A percentile compares a stretch with the other conserved stretches of the same genome.
phyloP scores from a whole-genome alignment of 2,797 vertebrate species.

The Poeciliopsis presidionis region DNA sequence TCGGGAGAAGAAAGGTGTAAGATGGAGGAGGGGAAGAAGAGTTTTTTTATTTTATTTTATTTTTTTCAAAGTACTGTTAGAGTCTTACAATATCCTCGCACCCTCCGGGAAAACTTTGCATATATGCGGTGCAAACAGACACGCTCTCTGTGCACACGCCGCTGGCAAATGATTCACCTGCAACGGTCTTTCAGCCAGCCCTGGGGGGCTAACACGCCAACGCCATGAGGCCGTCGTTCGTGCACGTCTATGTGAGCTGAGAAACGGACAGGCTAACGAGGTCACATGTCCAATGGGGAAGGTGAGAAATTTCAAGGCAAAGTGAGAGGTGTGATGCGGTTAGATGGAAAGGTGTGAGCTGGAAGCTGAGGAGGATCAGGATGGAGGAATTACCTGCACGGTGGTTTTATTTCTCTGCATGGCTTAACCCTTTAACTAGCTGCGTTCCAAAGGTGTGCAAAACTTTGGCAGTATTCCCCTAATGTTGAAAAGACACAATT shows the following conservation, averaged over 20 bases:
- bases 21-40: conserved; percentile 15
- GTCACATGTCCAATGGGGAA: conserved; percentile 49
- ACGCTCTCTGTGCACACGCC: conserved; percentile 27
- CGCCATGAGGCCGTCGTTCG: conserved; percentile 76
- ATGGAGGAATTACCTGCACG: conserved; percentile 38
- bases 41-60: neutral
- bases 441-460: too few relatives aligned
- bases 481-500: too few relatives aligned
- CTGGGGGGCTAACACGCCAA: conserved; percentile 66
- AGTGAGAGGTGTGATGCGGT: conserved; percentile 46
- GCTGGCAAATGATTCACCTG: conserved; percentile 63
- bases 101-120: conserved; percentile 46
- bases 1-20: conserved; percentile 36
- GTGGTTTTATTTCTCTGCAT: conserved; percentile 1
- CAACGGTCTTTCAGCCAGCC: conserved; percentile 64
- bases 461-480: too few relatives aligned
- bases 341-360: conserved; percentile 51
- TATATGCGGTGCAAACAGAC: conserved; percentile 36
- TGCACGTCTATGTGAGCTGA: conserved; percentile 59
- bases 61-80: conserved; percentile 44
- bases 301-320: conserved; percentile 54
- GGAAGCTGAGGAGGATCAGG: conserved; percentile 57
- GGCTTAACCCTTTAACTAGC: neutral
- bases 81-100: conserved; percentile 54
- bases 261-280: conserved; percentile 46